phyloP scores from a whole-genome alignment of 2,888 invertebrate species.

The Acronicta leporina region DNA sequence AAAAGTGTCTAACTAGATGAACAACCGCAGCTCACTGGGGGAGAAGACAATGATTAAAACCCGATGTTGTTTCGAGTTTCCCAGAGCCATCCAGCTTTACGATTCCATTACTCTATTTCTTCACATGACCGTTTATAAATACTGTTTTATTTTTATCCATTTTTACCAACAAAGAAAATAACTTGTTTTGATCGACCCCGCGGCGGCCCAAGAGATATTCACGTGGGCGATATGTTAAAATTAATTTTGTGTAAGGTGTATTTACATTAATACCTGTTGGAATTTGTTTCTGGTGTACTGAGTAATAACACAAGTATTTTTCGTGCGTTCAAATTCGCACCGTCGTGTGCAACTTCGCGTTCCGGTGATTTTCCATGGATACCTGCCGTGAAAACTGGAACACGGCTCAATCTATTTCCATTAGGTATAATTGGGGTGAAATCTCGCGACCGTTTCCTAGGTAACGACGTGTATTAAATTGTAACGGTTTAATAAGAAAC shows the following conservation, averaged over 20 bases:
- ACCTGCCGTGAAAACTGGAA: background rate
- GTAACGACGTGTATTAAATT: background rate
- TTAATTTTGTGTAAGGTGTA: conserved; percentile 73
- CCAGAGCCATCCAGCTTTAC: conserved; percentile 29
- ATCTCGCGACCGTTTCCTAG: background rate
- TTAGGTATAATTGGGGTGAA: background rate
- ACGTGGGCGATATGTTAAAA: conserved; percentile 70
- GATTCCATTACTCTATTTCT: conserved; percentile 56
- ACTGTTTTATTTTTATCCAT: conserved; percentile 36
- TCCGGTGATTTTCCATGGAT: conserved; percentile 48
- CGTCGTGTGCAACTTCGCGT: conserved; percentile 57
- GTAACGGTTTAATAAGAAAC: background rate
- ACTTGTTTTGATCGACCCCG: conserved; percentile 67
- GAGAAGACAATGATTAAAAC: too few relatives aligned
- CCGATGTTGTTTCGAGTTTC: too few relatives aligned
- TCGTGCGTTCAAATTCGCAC: conserved; percentile 56
- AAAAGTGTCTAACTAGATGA: too few relatives aligned
- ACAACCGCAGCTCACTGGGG: too few relatives aligned
- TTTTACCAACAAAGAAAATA: conserved; percentile 65
- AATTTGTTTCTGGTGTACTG: conserved; percentile 81
- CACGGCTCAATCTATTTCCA: background rate
- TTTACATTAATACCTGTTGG: conserved; percentile 74
- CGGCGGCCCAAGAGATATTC: conserved; percentile 46
- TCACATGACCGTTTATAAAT: conserved; percentile 49
- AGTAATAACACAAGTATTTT: conserved; percentile 77